Base-by-base conservation (phyloP, 2,113 vertebrate genomes). In the Semnornis frantzii region DNA sequence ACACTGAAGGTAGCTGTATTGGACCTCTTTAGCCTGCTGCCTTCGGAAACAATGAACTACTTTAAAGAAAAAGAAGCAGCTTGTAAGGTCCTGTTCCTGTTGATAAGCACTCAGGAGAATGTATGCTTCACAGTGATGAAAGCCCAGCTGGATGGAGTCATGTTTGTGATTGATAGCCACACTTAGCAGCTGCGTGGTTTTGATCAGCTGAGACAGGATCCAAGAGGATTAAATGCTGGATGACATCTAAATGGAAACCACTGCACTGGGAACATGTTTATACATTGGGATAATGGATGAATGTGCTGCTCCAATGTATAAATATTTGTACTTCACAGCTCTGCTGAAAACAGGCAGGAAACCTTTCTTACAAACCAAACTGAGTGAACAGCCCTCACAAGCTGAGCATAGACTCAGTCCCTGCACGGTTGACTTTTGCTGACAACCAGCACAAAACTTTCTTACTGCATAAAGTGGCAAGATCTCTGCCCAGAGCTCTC, bases 201-300 rank as follows among this genome's bases (percentile, higher is more conserved):
- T 94, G 87, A 96, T 94, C 88, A 91, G 68, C 90, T 86, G 80
- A 87, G 88, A 79, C 87, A 92, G 88, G 69, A 95, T 92, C 91
- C 87, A 77, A 86, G 73, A 82, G 90, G 82, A 96, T 94, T 94
- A 94, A 92, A 96, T 1, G 8, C 72, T 94, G 85, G 94, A 90
- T 92, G 90, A 97, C 90, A 97, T 93, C 93, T 96, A 96, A 95
- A 31, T 96, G 96, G 90, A 94, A 94, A 93, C 75, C 85, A 82
- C 6, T 81, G 89, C 62, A 63, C 76, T 64, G 74, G 83, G 91
- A 95, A 96, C 62, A 86, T 14, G 1, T 89, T 92, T 85, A 13
- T 89, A 70, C 39, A 44, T 50, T 87, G 93, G 93, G 85, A 92
- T 92, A 97, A 97, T 89, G 86, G 94, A 96, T 95, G 79, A 95